phyloP scores from a whole-genome alignment of 1,140 invertebrate genomes.

The Penaeus chinensis region DNA sequence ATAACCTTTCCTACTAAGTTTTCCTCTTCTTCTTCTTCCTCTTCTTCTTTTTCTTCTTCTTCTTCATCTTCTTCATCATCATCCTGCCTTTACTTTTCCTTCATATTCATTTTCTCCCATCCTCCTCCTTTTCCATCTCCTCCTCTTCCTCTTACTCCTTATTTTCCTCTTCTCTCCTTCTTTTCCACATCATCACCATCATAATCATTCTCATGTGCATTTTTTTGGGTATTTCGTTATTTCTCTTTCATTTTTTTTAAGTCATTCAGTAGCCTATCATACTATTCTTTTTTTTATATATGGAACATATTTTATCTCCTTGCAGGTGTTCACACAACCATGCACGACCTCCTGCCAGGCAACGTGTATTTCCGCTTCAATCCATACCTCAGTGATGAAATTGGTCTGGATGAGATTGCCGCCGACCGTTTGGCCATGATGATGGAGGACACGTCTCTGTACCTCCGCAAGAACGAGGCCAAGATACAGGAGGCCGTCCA shows the following conservation, averaged over 20 bases:
- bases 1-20: too few species aligned
- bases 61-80: too few species aligned
- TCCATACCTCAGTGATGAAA: constrained; percentile 86
- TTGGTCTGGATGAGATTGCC: constrained; percentile 85
- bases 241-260: background rate
- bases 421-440: constrained; percentile 72
- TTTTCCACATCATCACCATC: too few species aligned
- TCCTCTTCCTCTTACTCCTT: too few species aligned
- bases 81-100: too few species aligned
- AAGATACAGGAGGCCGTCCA: constrained; percentile 67
- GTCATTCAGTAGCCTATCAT: background rate
- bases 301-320: constrained; percentile 64
- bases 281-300: background rate
- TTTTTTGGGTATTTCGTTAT: too few species aligned
- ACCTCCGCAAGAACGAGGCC: constrained; percentile 71
- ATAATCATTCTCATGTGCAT: too few species aligned
- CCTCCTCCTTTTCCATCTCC: too few species aligned
- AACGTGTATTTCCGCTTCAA: constrained; percentile 90
- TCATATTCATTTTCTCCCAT: too few species aligned
- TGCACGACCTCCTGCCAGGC: constrained; percentile 84
- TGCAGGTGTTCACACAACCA: constrained; percentile 81
- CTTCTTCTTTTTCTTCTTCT: too few species aligned
- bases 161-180: too few species aligned
- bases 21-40: too few species aligned
- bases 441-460: constrained; percentile 71